A percentile compares a stretch with the other conserved stretches of the same genome.
phyloP scores from a whole-genome alignment of 2,113 vertebrate genomes.

The Carettochelys insculpta region DNA sequence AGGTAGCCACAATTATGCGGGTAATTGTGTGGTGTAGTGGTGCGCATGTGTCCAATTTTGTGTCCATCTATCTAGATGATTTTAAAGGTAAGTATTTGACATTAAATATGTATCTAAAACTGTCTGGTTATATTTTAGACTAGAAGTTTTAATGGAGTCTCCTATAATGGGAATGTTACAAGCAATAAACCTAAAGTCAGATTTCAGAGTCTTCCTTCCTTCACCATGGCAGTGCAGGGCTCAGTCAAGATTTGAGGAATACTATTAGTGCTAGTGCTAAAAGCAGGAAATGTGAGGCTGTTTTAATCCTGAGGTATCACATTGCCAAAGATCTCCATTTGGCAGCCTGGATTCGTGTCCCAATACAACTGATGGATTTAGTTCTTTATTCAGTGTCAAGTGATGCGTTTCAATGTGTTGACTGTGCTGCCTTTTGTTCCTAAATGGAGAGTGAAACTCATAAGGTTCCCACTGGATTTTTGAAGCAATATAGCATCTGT shows the following conservation, averaged over 20 bases:
- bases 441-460: not conserved
- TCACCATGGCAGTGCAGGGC: not conserved
- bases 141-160: not conserved
- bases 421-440: not conserved
- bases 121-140: not conserved
- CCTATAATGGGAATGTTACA: accelerated
- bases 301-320: not conserved
- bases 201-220: not conserved
- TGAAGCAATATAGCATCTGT: not conserved
- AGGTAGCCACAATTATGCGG: not conserved
- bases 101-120: not conserved
- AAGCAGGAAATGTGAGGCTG: not conserved
- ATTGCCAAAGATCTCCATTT: accelerated
- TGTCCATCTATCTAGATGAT: too few species aligned
- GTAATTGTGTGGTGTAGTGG: not conserved
- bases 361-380: not conserved
- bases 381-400: accelerated
- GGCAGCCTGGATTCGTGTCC: not conserved
- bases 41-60: not conserved
- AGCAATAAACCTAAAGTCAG: not conserved
- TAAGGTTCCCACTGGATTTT: not conserved
- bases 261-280: not conserved
- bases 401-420: not conserved
- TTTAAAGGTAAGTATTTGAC: not conserved
- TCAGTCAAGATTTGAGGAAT: not conserved